Conservation (phyloP, 37 sponge, comb jelly and placozoan species). For the Cliona cf. orientalis region DNA sequence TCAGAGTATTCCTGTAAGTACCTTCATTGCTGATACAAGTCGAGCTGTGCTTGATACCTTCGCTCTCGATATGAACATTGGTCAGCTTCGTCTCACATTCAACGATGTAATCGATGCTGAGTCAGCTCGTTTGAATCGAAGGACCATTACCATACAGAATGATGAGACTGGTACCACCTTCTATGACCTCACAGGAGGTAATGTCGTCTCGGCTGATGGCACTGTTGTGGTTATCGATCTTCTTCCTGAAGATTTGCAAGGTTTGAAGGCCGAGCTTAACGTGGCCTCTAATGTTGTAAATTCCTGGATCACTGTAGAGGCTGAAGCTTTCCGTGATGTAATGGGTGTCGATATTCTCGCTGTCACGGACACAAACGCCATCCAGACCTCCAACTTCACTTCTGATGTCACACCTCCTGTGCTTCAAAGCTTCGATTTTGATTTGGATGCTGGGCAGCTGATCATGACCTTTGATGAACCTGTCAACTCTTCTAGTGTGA, state of each 20-base stretch:
- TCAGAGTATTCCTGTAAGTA: slow-evolving; percentile 2
- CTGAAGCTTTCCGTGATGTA: slow-evolving; percentile 72
- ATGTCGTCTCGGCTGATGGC: slow-evolving; percentile 11
- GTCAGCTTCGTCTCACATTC: slow-evolving; percentile 60
- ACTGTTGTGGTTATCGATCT: slow-evolving; percentile 43
- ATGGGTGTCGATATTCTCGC: slow-evolving; percentile 55
- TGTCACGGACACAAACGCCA: slow-evolving; percentile 62
- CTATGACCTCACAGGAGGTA: slow-evolving; percentile 20
- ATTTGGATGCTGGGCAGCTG: slow-evolving; percentile 74
- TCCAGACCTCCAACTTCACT: slow-evolving; percentile 41
- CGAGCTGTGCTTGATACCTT: slow-evolving; percentile 49
- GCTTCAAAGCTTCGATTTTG: slow-evolving; percentile 56
- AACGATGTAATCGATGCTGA: slow-evolving; percentile 60
- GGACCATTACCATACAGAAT: slow-evolving; percentile 30
- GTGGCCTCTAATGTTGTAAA: slow-evolving; percentile 37
- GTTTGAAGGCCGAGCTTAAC: slow-evolving; percentile 43
- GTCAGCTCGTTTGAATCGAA: background rate
- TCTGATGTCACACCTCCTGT: slow-evolving; percentile 63
- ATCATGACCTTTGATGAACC: slow-evolving; percentile 77
- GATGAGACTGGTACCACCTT: background rate
- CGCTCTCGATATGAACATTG: slow-evolving; percentile 69
- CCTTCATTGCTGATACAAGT: slow-evolving; percentile 41
- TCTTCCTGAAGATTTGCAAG: slow-evolving; percentile 22
- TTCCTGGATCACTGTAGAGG: slow-evolving; percentile 64
- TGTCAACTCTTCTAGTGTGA: slow-evolving; percentile 18